Base-by-base conservation (phyloP, 2,888 invertebrate species). In the Agonopterix subpropinquella region DNA sequence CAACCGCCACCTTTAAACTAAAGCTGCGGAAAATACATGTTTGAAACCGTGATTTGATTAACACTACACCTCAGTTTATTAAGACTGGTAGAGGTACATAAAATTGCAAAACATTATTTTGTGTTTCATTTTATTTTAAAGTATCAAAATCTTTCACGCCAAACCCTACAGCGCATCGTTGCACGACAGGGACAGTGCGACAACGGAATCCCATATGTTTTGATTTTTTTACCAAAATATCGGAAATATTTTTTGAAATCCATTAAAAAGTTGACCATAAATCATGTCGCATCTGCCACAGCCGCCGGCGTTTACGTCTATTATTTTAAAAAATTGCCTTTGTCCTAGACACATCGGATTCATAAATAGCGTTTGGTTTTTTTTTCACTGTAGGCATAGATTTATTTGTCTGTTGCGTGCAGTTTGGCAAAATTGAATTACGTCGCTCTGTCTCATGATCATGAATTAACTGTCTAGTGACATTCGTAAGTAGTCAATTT, bases 181-280 rank as follows among this genome's bases (percentile, higher is more conserved):
- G 10, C 39, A 39, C n/a, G 55, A 53, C 58, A 71, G 65, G 68
- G 77, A 78, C 78, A 75, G 65, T 62, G 59, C 58, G 73, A 69
- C 73, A 68, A 64, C 63, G 63, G 69, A 73, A 67, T 75, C 74
- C 79, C 75, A 82, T 58, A 64, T 84, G 84, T 73, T 78, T 75
- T 76, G 71, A 73, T 77, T 79, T 83, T 39, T 82, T 83, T 80
- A 59, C 51, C 59, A 70, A 75, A 74, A 73, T 66, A 61, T 70
- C 61, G 70, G 59, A 64, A 71, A 74, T 72, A 79, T 78, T 77
- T 82, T 83, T 84, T 65, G 79, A 70, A 86, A 85, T 82, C 73
- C 82, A 84, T 85, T 87, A 84, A 82, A 80, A 80, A 77, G 68
- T 61, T 61, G 57, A 65, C 69, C 70, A 83, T 88, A 81, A 85